A percentile compares a stretch with the other conserved stretches of the same genome.
These are phyloP conservation scores for Ia io DNA, from an alignment of 2,113 vertebrate genomes.

Conservation along the genomic window DNA sequence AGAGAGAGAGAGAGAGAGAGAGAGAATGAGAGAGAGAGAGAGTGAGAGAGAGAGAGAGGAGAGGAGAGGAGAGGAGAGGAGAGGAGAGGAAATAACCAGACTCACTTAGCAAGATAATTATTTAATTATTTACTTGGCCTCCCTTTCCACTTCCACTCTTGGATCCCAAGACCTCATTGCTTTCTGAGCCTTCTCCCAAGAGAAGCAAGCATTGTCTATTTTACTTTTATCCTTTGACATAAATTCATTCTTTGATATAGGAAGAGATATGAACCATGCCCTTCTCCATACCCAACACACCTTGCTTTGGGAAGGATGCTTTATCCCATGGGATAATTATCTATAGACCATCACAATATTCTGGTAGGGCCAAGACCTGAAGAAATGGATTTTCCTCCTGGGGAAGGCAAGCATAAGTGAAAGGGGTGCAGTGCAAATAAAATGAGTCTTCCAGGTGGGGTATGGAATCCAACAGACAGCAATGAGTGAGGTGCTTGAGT, in stretches of 20 bases:
- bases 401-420: neutral
- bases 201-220: neutral
- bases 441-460: neutral
- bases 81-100: neutral
- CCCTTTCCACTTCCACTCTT: neutral
- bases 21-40: neutral
- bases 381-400: neutral
- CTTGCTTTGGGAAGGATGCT: neutral
- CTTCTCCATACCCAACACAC: neutral
- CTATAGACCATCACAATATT: neutral
- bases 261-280: neutral
- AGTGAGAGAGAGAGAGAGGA: neutral
- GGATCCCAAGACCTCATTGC: neutral
- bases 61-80: neutral
- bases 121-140: neutral
- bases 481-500: neutral
- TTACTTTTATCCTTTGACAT: neutral
- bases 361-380: neutral
- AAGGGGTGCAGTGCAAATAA: neutral
- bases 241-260: neutral
- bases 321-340: neutral
- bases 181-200: neutral
- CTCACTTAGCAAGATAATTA: neutral
- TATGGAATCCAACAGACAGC: neutral
- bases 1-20: too few relatives aligned